A percentile compares a stretch with the other conserved stretches of the same genome.
phyloP scores from a whole-genome alignment of 1,140 invertebrate genomes.

The Drosophila ambigua region DNA sequence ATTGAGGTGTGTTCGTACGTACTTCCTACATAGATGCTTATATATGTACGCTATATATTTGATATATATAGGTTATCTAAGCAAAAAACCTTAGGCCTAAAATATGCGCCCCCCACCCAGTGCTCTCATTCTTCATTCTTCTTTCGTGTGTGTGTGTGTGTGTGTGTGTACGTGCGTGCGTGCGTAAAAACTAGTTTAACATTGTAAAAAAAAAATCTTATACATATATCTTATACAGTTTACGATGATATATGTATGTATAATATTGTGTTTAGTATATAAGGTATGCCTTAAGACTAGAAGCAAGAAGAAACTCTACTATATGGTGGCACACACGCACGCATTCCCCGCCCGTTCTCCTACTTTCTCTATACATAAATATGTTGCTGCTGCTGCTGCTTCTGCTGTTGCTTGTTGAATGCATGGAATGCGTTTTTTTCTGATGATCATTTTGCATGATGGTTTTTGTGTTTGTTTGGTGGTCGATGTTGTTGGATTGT shows the following conservation, averaged over 20 bases:
- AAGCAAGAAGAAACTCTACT: slow-evolving; percentile 33
- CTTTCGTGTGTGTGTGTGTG: slow-evolving; percentile 15
- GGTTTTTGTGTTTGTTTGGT: too few relatives aligned
- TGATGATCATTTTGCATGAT: too few relatives aligned
- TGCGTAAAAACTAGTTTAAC: slow-evolving; percentile 63
- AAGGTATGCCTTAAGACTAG: slow-evolving; percentile 33
- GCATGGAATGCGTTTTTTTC: too few relatives aligned
- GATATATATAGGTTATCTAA: slow-evolving; percentile 26
- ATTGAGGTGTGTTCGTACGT: slow-evolving; percentile 27
- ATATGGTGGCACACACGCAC: slow-evolving; percentile 27
- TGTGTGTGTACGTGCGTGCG: slow-evolving; percentile 13
- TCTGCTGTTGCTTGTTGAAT: slow-evolving; percentile 2
- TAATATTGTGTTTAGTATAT: slow-evolving; percentile 11
- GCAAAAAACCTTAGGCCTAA: slow-evolving; percentile 24
- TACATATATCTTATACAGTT: slow-evolving; percentile 30
- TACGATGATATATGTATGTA: slow-evolving; percentile 27
- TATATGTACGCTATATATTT: slow-evolving; percentile 16
- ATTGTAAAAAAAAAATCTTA: slow-evolving; percentile 57
- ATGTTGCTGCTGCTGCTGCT: slow-evolving; percentile 5
- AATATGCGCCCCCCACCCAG: slow-evolving; percentile 6
- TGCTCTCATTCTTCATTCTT: background rate
- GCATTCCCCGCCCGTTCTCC: slow-evolving; percentile 10
- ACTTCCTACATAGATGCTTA: slow-evolving; percentile 25
- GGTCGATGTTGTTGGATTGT: too few relatives aligned
- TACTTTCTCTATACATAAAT: slow-evolving; percentile 24